Conservation (phyloP, 1,140 invertebrate species). For the Archegozetes longisetosus region DNA sequence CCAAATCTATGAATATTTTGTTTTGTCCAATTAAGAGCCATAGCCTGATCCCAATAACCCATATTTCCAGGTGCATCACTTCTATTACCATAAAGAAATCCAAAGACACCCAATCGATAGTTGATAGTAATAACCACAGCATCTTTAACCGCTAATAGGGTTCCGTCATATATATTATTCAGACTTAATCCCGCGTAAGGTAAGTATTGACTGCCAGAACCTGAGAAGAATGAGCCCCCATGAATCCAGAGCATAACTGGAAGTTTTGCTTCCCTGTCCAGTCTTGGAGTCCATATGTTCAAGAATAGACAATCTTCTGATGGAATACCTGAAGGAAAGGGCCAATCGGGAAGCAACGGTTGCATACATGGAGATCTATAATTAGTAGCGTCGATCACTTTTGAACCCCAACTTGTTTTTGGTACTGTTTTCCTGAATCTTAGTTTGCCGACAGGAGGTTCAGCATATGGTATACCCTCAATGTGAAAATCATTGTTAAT, state of each 20-base stretch:
- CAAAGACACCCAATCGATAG: slow-evolving; percentile 77
- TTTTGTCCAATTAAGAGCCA: slow-evolving; percentile 83
- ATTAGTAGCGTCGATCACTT: slow-evolving; percentile 47
- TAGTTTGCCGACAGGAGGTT: slow-evolving; percentile 68
- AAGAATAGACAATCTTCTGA: slow-evolving; percentile 94
- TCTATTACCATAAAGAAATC: slow-evolving; percentile 63
- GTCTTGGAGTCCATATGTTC: slow-evolving; percentile 65
- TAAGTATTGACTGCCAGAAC: not conserved
- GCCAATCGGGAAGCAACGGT: slow-evolving; percentile 70
- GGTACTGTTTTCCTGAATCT: slow-evolving; percentile 76
- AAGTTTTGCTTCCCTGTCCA: not conserved
- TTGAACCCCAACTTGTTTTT: slow-evolving; percentile 54
- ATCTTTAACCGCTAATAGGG: slow-evolving; percentile 75
- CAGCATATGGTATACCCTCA: slow-evolving; percentile 79
- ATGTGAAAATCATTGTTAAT: too few species aligned
- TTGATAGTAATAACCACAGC: slow-evolving; percentile 87
- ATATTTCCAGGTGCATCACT: slow-evolving; percentile 83
- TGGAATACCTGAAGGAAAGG: slow-evolving; percentile 68
- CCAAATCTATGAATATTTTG: slow-evolving; percentile 86
- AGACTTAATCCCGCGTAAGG: slow-evolving; percentile 41
- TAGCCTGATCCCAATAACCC: slow-evolving; percentile 81
- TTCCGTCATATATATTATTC: slow-evolving; percentile 77
- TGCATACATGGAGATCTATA: slow-evolving; percentile 80
- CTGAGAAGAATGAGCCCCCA: slow-evolving; percentile 14
- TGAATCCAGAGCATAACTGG: slow-evolving; percentile 18